These are phyloP conservation scores for Tenthredo amoena DNA, from an alignment of 2,888 invertebrate genomes.

Conservation along the genomic window DNA sequence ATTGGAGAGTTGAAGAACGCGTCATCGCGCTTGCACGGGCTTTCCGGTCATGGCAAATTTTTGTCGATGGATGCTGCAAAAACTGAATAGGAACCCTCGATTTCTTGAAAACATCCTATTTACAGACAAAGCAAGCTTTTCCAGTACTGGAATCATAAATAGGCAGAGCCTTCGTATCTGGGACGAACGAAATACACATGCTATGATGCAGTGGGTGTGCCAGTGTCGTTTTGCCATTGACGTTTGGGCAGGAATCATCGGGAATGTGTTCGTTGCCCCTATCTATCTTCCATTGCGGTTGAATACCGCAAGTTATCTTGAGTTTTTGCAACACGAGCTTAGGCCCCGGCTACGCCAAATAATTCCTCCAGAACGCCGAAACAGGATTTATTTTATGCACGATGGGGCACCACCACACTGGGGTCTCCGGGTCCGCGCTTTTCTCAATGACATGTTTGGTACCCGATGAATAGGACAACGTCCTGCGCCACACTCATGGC, in stretches of 20 bases:
- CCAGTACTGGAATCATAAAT: slow-evolving; percentile 57
- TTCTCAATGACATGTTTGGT: slow-evolving; percentile 58
- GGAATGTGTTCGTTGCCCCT: slow-evolving; percentile 56
- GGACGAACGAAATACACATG: slow-evolving; percentile 57
- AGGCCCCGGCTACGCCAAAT: slow-evolving; percentile 50
- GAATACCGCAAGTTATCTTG: slow-evolving; percentile 55
- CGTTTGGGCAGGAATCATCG: slow-evolving; percentile 60
- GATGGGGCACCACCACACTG: slow-evolving; percentile 66
- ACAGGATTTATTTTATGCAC: slow-evolving; percentile 64
- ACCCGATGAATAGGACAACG: slow-evolving; percentile 62
- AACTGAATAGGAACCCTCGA: slow-evolving; percentile 50
- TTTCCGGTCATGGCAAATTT: slow-evolving; percentile 47
- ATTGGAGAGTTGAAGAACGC: slow-evolving; percentile 50
- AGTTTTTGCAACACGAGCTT: slow-evolving; percentile 56
- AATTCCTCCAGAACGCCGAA: slow-evolving; percentile 53
- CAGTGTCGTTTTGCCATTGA: slow-evolving; percentile 59
- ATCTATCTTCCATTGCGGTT: slow-evolving; percentile 58
- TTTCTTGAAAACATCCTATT: slow-evolving; percentile 52
- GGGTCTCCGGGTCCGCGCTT: slow-evolving; percentile 57
- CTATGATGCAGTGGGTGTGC: slow-evolving; percentile 55
- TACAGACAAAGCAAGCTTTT: slow-evolving; percentile 57
- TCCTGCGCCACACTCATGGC: slow-evolving; percentile 60
- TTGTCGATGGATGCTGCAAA: slow-evolving; percentile 54
- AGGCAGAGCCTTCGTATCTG: slow-evolving; percentile 58
- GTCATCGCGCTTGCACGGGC: slow-evolving; percentile 38